Base-by-base conservation (phyloP, 2,888 invertebrate species). In the Phytoseiulus persimilis region DNA sequence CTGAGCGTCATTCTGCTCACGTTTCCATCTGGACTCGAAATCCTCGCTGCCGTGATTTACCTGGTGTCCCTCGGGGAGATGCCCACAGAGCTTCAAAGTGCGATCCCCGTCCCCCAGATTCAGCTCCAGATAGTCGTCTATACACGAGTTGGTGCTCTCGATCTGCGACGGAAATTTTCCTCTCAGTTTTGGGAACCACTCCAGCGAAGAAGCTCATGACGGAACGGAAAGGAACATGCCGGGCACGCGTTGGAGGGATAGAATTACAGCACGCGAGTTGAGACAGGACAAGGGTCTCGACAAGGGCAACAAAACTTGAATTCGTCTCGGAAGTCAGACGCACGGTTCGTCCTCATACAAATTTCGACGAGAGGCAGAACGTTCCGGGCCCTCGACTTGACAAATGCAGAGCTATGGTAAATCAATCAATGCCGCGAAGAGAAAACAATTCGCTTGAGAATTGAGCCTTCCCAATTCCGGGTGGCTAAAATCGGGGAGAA, bases 51-150 rank as follows among this genome's bases (percentile, higher is more conserved):
- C 18, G 18, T 32, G 45, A 87, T 45, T 87, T 45, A 87, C 87
- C 87, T 87, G 87, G 87, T 87, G 87, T 39, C 87, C 87, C 45
- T 87, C 87, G 87, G 87, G 87, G n/a, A 87, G 87, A 32, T 87
- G 45, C 9, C 87, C 87, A 45, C 87, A 87, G 33, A 87, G 87
- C 33, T 87, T 87, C 39, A 87, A 45, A 33, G 87, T 87, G 1
- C 87, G 87, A 39, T 87, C 87, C n/a, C 87, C 87, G 9, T 90
- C 91, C 31, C 90, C 89, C 39, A 90, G 46, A 31, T 83, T 83
- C 33, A 90, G 39, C 90, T 90, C 90, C n/a, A 91, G n/a, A 83
- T 83, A 90, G 33, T 90, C 90, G 32, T 90, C 90, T 0, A 33
- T 33, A 65, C 91, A 90, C 9, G 84, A 84, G n/a, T 87, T 87